Evolutionary conservation across 2,113 vertebrate species (phyloP).

Genomic region (Erythrolamprus reginae): DNA sequence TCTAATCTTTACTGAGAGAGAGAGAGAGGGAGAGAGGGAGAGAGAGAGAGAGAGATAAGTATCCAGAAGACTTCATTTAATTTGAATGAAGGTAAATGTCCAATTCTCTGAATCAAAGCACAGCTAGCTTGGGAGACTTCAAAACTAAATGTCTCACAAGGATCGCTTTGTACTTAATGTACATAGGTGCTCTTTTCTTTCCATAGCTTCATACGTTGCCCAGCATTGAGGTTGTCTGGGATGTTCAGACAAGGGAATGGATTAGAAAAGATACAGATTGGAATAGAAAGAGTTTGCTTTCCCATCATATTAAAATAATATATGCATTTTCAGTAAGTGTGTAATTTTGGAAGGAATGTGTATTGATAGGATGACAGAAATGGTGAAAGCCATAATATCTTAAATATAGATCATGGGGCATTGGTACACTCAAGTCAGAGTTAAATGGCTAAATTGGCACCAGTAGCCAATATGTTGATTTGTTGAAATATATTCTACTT

Average conservation of each 20-base stretch:
- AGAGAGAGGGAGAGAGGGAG: not conserved
- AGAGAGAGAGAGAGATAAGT: not conserved
- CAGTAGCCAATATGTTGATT: conserved; percentile 33
- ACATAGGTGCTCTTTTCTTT: not conserved
- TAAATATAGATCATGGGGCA: not conserved
- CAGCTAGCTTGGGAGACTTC: not conserved
- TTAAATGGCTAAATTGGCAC: conserved; percentile 45
- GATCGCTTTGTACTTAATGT: not conserved
- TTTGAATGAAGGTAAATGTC: not conserved
- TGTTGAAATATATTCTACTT: conserved; percentile 51
- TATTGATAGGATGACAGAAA: not conserved
- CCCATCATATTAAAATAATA: not conserved
- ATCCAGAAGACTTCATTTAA: not conserved
- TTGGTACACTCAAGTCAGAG: not conserved
- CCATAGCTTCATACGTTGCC: not conserved
- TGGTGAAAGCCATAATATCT: not conserved
- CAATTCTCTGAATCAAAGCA: not conserved
- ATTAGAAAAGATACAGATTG: not conserved
- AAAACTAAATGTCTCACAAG: not conserved
- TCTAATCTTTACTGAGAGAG: not conserved
- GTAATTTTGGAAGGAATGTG: not conserved
- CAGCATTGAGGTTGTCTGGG: not conserved
- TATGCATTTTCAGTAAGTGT: not conserved
- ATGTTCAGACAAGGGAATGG: not conserved
- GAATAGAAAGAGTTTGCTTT: not conserved